Evolutionary conservation across 2,888 invertebrate genomes (phyloP).

Genomic region (Graphium colonna): DNA sequence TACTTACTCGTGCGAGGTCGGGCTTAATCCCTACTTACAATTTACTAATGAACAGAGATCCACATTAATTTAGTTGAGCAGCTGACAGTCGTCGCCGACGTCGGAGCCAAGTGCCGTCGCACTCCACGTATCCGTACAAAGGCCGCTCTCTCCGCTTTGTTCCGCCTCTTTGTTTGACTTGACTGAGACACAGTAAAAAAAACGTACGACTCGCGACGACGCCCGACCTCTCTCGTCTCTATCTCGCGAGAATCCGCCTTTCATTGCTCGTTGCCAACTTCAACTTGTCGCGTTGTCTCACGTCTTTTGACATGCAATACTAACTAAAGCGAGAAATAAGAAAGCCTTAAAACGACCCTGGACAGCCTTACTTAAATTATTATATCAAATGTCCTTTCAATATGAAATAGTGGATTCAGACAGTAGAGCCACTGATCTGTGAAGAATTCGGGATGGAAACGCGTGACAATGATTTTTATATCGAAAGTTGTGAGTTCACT

Average conservation of each 20-base stretch:
- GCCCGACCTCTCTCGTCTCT: constrained; percentile 35
- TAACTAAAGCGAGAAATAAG: too few relatives aligned
- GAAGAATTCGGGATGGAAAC: too few relatives aligned
- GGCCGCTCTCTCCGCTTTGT: constrained; percentile 74
- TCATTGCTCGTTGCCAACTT: constrained; percentile 37
- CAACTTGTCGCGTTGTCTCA: constrained; percentile 22
- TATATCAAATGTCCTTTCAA: too few relatives aligned
- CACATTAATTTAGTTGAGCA: constrained; percentile 8
- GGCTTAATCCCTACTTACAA: too few relatives aligned
- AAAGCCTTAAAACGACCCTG: too few relatives aligned
- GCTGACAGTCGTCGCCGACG: constrained; percentile 38
- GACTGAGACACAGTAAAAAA: constrained; percentile 59
- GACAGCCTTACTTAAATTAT: too few relatives aligned
- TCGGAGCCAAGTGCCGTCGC: constrained; percentile 67
- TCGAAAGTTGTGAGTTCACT: too few relatives aligned
- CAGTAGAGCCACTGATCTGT: too few relatives aligned
- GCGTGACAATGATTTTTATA: too few relatives aligned
- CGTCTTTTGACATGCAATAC: too few relatives aligned
- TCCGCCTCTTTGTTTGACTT: constrained; percentile 73
- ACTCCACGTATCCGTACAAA: constrained; percentile 66
- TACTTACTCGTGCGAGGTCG: too few relatives aligned
- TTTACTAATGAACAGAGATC: background rate
- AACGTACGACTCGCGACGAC: constrained; percentile 48
- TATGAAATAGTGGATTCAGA: too few relatives aligned
- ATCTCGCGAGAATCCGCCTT: constrained; percentile 35